Evolutionary conservation across 2,888 invertebrate species (phyloP), one percentile per base, ranked within the genome.

Genomic region (Anthophora plumipes): DNA sequence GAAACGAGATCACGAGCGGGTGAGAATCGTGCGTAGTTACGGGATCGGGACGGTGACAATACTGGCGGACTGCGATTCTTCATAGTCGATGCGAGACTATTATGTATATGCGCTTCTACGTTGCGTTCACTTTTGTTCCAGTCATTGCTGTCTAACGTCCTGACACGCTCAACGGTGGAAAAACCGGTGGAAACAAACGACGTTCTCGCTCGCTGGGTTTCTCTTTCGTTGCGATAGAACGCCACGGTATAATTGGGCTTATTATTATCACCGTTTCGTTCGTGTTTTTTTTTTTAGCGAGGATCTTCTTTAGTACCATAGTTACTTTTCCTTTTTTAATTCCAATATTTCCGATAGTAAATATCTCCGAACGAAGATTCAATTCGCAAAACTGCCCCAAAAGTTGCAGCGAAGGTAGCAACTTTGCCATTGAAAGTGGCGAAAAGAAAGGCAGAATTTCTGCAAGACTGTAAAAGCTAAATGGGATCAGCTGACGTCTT

Each of bases 81-180:
- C 77, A 66, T 61, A 60, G 72, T 66, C 82, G 82, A 82, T 82
- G 82, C 82, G 80, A 82, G 76, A 82, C 72, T 82, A 80, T 82
- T 82, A 82, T 74, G 70, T 68, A 61, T 74, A 80, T n/a, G n/a
- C 71, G 71, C 39, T 64, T 52, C 61, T 71, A 72, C 68, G 55
- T 46, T 63, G 39, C 73, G 57, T 67, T 61, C 59, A 37, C 70
- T 67, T 81, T 74, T 77, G 79, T 82, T 71, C 17, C 68, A 17
- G 39, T 55, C 60, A 55, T 61, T 31, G 69, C 59, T 55, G 67
- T 66, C 80, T 68, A 60, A 66, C 78, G 74, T 48, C 48, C 31
- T 46, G 50, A 67, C 71, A 59, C 64, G 37, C 14, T 69, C 55
- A 14, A 20, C 25, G 41, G 25, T 57, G 52, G 61, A 73, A 63